phyloP scores from a whole-genome alignment of 2,888 invertebrate species.

The Aphrophora alni region DNA sequence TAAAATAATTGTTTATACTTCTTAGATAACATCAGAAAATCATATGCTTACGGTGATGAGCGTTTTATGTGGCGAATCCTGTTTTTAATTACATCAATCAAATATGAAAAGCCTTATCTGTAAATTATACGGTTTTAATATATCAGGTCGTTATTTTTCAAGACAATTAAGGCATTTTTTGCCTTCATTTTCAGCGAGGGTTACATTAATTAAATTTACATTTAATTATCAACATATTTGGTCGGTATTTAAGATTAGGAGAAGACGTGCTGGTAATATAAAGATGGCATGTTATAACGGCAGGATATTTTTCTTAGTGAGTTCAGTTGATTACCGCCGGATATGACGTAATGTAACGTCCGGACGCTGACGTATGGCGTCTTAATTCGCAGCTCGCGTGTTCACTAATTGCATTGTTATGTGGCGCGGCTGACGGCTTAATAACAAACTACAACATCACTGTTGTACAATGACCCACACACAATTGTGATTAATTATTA shows the following conservation, averaged over 20 bases:
- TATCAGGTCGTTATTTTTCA: not conserved
- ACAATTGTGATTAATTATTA: constrained; percentile 9
- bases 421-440: constrained; percentile 36
- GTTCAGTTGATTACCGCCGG: constrained; percentile 6
- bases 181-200: not conserved
- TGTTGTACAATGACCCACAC: not conserved
- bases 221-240: not conserved
- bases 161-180: not conserved
- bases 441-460: constrained; percentile 23
- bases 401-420: constrained; percentile 29
- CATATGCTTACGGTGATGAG: not conserved
- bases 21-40: not conserved
- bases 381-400: constrained; percentile 40
- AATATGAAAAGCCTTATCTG: not conserved
- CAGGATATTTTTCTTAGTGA: not conserved
- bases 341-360: not conserved
- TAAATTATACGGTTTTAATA: not conserved
- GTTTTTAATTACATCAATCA: constrained; percentile 6
- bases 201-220: not conserved
- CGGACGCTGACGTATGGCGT: constrained; percentile 21
- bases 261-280: not conserved
- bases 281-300: not conserved
- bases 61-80: not conserved
- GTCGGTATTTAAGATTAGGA: not conserved
- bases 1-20: not conserved